phyloP scores from a whole-genome alignment of 2,888 invertebrate genomes.

The Tromatobia lineatoria region DNA sequence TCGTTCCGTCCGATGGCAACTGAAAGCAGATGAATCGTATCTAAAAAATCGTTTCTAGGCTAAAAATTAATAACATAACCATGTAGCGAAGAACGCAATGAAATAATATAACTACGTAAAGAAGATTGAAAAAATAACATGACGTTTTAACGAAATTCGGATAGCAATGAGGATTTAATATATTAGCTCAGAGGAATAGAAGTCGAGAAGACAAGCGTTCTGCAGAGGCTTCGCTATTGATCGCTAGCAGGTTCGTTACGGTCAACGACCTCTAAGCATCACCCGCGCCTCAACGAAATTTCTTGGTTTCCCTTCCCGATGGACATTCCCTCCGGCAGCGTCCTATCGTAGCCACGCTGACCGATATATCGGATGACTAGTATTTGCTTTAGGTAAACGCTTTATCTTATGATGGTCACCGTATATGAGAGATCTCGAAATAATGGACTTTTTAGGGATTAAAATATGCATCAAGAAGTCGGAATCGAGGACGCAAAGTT shows the following conservation, averaged over 20 bases:
- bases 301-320: constrained; percentile 3
- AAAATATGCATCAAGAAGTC: too few relatives aligned
- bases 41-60: neutral
- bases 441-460: too few relatives aligned
- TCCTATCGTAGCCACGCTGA: neutral
- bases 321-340: neutral
- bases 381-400: neutral
- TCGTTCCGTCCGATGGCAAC: neutral
- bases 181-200: neutral
- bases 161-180: neutral
- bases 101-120: too few relatives aligned
- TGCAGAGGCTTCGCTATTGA: constrained; percentile 26
- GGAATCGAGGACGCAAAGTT: too few relatives aligned
- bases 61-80: neutral
- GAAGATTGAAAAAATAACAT: too few relatives aligned
- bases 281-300: constrained; percentile 3
- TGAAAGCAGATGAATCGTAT: too few relatives aligned
- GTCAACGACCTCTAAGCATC: constrained; percentile 23
- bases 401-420: neutral
- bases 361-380: neutral
- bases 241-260: constrained; percentile 16
- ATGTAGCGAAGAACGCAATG: neutral
- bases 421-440: too few relatives aligned
- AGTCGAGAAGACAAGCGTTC: neutral
- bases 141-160: too few relatives aligned